Base-by-base conservation (phyloP, 2,797 vertebrate species). In the Champsocephalus esox region DNA sequence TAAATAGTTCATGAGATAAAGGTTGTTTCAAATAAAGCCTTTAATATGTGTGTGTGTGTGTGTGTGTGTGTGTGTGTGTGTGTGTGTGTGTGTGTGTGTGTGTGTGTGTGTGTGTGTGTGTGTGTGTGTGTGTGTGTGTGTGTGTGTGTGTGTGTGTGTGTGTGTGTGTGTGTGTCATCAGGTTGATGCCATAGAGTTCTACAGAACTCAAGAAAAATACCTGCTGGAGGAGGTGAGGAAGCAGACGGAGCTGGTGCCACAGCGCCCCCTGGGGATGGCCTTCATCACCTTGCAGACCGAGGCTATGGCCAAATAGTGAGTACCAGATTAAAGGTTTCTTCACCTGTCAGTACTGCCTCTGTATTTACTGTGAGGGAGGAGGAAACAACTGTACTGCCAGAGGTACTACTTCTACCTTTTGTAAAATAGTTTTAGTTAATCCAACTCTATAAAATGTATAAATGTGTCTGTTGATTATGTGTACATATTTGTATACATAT, bases 151-250 rank as follows among this genome's bases (percentile, higher is more conserved):
- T 28, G 24, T 28, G 24, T 28, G 24, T 28, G 24, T 28, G 24
- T 28, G 24, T 28, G 34, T 66, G 21, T 72, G 49, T 73, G 14
- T 48, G 46, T 48, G 46, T 73, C 28, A 70, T 51, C 83, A 99
- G 98, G 95, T 98, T 57, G 97, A 99, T 61, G 97, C 98, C 59
- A 94, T 99, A 50, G 92, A 96, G 56, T 97, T 96, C 89, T 99
- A 98, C 80, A 72, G 67, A 0, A 83, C 66, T 52, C 90, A 95
- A 84, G 94, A 93, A 73, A 93, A 93, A 57, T 75, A 87, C 44
- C 89, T 97, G 79, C 72, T 92, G 72, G 92, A 93, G 65, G 93
- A 94, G 60, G 93, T 96, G 72, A 72, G 83, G 2, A 87, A 83
- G 70, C 92, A 97, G 73, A 91, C 92, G 19, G 73, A 91, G 57